Conservation (phyloP, 2,797 vertebrate species). For the Eulemur albifrons region DNA sequence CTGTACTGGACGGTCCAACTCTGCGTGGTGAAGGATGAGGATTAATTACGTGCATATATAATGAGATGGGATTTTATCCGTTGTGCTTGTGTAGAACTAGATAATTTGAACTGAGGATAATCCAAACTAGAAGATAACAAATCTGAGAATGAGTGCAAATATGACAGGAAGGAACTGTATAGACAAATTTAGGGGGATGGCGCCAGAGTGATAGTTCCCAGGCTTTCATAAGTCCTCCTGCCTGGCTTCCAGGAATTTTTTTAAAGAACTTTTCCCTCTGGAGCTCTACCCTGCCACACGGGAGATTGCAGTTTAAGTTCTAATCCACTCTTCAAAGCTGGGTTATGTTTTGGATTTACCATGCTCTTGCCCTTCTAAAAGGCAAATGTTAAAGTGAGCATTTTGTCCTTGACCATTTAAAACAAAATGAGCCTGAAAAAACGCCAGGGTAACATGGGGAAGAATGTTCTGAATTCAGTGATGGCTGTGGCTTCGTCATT, state of each 20-base stretch:
- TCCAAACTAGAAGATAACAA: neutral
- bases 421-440: neutral
- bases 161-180: neutral
- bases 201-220: neutral
- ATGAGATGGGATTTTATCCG: neutral
- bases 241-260: neutral
- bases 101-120: neutral
- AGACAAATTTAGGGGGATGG: neutral
- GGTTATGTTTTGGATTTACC: neutral
- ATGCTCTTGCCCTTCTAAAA: neutral
- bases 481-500: neutral
- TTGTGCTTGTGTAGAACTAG: neutral
- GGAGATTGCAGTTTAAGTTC: neutral
- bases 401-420: slow-evolving; percentile 10
- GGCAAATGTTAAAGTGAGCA: neutral
- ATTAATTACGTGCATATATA: neutral
- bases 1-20: neutral
- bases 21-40: neutral
- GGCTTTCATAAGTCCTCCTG: neutral
- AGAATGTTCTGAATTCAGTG: neutral
- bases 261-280: neutral
- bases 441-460: neutral
- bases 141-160: neutral
- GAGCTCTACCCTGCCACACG: neutral
- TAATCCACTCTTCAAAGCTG: neutral